Evolutionary conservation across 2,113 vertebrate genomes (phyloP).

Genomic region (Amphiprion ocellaris): DNA sequence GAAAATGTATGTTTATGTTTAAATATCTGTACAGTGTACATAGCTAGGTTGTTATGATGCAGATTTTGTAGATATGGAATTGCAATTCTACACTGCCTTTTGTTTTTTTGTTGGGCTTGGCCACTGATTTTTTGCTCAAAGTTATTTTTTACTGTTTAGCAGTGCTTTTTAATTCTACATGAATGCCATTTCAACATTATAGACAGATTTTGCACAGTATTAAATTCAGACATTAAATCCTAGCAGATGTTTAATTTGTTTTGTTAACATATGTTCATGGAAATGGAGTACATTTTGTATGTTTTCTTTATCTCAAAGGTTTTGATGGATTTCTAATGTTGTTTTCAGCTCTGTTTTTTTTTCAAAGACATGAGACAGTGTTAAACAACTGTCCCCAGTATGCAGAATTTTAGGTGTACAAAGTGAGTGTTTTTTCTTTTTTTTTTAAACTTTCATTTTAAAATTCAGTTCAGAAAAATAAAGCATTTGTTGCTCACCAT

Average conservation of each 20-base stretch:
- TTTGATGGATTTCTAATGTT: conserved; percentile 44
- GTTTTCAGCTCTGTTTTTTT: conserved; percentile 18
- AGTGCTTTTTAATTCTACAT: conserved; percentile 38
- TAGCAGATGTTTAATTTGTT: conserved; percentile 20
- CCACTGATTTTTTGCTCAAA: conserved; percentile 26
- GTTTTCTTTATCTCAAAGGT: conserved; percentile 47
- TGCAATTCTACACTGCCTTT: conserved; percentile 85
- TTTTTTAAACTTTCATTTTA: conserved; percentile 52
- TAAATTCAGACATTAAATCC: conserved; percentile 45
- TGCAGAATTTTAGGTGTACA: conserved; percentile 73
- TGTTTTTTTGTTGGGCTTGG: conserved; percentile 59
- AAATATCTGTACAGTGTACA: conserved; percentile 93
- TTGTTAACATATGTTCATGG: conserved; percentile 31
- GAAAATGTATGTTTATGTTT: conserved; percentile 91
- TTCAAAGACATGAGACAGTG: conserved; percentile 80
- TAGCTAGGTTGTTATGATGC: conserved; percentile 88
- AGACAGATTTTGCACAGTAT: conserved; percentile 62
- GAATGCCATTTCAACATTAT: conserved; percentile 58
- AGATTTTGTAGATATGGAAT: conserved; percentile 93
- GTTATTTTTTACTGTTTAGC: conserved; percentile 15
- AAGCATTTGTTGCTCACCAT: conserved; percentile 62
- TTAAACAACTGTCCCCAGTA: conserved; percentile 84
- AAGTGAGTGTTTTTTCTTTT: conserved; percentile 50
- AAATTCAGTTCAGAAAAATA: conserved; percentile 75
- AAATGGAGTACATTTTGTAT: conserved; percentile 43